These are phyloP conservation scores for Euwallacea similis DNA, from an alignment of 1,140 invertebrate species.

Conservation along the genomic window DNA sequence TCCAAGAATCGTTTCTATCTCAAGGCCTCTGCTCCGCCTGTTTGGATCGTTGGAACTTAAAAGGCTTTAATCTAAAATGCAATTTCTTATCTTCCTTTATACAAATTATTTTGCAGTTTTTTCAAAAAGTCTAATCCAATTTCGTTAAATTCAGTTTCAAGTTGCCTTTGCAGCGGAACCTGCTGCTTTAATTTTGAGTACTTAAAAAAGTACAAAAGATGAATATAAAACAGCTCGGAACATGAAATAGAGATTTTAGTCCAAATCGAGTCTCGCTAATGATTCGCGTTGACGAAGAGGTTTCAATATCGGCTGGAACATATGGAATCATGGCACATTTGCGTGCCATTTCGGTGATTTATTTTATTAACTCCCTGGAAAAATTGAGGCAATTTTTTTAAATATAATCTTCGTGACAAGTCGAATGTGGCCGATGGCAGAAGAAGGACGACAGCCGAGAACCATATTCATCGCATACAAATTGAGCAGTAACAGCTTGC, in stretches of 20 bases:
- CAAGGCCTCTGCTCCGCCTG: not conserved
- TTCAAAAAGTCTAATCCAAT: constrained; percentile 1
- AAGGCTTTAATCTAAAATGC: constrained; percentile 3
- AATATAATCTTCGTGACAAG: constrained; percentile 18
- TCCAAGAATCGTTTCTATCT: not conserved
- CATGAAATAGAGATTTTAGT: not conserved
- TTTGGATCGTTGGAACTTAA: constrained; percentile 1
- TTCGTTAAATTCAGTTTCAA: not conserved
- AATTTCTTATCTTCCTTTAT: not conserved
- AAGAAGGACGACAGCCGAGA: constrained; percentile 7
- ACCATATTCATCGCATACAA: constrained; percentile 7
- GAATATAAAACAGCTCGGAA: not conserved
- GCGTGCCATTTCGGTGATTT: constrained; percentile 25
- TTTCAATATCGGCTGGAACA: constrained; percentile 14
- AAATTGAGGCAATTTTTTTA: constrained; percentile 9
- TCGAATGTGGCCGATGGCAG: not conserved
- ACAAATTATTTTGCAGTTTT: constrained; percentile 2
- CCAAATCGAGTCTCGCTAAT: not conserved
- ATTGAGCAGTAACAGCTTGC: constrained; percentile 7
- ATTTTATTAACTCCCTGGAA: constrained; percentile 19
- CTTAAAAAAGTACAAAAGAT: not conserved
- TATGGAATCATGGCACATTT: constrained; percentile 24
- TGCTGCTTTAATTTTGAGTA: not conserved
- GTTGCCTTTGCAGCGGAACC: not conserved
- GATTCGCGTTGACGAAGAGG: constrained; percentile 18